These are phyloP conservation scores for Drosophila histrio DNA, from an alignment of 2,888 invertebrate genomes.

Conservation along the genomic window DNA sequence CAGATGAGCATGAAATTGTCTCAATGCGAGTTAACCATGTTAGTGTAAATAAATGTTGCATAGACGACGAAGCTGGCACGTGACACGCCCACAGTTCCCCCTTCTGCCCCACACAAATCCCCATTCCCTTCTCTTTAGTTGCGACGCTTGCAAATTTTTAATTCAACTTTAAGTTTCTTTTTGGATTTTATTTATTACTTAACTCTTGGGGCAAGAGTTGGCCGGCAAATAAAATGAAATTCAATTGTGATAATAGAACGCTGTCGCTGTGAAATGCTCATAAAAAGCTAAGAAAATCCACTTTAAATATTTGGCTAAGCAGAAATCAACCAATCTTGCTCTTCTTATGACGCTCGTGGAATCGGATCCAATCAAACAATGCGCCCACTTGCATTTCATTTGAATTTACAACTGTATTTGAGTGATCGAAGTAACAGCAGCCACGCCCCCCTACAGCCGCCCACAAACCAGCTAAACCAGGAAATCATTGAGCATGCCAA, in stretches of 20 bases:
- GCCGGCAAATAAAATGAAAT: slow-evolving; percentile 40
- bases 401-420: slow-evolving; percentile 78
- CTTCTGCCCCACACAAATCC: background rate
- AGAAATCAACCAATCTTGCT: slow-evolving; percentile 33
- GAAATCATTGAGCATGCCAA: slow-evolving; percentile 60
- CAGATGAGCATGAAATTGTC: slow-evolving; percentile 84
- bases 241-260: slow-evolving; percentile 47
- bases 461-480: slow-evolving; percentile 23
- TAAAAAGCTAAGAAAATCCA: slow-evolving; percentile 59
- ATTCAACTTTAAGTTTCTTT: slow-evolving; percentile 23
- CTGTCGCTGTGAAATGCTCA: slow-evolving; percentile 48
- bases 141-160: slow-evolving; percentile 3
- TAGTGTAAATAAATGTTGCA: slow-evolving; percentile 77
- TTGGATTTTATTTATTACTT: slow-evolving; percentile 67
- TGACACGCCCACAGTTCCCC: slow-evolving; percentile 42
- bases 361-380: slow-evolving; percentile 52
- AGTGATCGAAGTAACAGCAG: slow-evolving; percentile 65
- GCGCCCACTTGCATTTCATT: slow-evolving; percentile 76
- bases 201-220: slow-evolving; percentile 39
- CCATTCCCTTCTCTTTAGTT: background rate
- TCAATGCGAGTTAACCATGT: slow-evolving; percentile 77
- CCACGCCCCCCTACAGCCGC: slow-evolving; percentile 24
- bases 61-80: slow-evolving; percentile 29
- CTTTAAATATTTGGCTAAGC: slow-evolving; percentile 73
- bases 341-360: background rate